Conservation (phyloP, 2,888 invertebrate genomes). For the Villa cingulata region DNA sequence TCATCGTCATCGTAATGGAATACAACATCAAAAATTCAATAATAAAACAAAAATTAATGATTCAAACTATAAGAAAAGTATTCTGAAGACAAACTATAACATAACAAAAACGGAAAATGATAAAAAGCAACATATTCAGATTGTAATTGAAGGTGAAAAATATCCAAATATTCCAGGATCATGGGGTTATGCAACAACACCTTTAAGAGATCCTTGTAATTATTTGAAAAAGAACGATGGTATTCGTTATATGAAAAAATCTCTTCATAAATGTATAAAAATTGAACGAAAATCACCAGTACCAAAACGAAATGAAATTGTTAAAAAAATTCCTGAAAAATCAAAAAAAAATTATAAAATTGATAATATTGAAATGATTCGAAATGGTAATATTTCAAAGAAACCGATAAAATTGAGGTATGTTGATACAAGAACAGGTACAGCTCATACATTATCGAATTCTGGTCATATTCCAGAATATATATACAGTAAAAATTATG, state of each 20-base stretch:
- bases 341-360: neutral
- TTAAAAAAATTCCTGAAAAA: neutral
- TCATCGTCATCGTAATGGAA: no score
- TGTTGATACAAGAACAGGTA: neutral
- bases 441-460: neutral
- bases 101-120: neutral
- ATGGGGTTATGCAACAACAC: neutral
- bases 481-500: neutral
- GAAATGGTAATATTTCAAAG: neutral
- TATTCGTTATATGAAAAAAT: neutral
- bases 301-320: neutral
- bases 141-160: slow-evolving; percentile 13
- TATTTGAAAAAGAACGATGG: neutral
- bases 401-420: neutral
- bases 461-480: neutral
- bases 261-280: neutral
- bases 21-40: neutral
- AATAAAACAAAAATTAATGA: neutral
- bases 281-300: neutral
- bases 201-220: neutral
- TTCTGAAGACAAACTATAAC: neutral
- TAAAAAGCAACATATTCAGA: neutral
- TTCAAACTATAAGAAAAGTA: no score
- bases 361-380: neutral
- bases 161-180: no score